Base-by-base conservation (phyloP, 2,888 invertebrate genomes). In the Scaptomyza parva region DNA sequence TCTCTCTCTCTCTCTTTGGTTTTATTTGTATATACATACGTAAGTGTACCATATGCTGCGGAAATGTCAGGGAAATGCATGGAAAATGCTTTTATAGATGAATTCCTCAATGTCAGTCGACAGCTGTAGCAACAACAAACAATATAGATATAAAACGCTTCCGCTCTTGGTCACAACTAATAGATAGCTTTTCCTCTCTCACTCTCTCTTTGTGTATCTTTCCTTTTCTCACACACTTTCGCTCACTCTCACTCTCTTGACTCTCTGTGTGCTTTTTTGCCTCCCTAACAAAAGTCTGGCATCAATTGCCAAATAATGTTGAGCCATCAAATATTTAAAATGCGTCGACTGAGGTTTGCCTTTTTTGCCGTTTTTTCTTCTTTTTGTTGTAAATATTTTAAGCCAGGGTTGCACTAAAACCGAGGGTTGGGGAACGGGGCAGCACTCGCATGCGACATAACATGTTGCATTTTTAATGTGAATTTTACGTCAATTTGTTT, bases 21-120 rank as follows among this genome's bases (percentile, higher is more conserved):
- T 44, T 39, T 44, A 40, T 44, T 39, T 47, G 47, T 57, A 14
- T 35, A 14, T 35, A 30, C 28, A 9, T 30, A 11, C 8, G 28
- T 33, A 51, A 40, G 48, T 48, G 17, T 22, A n/a, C 44, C 86
- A 86, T 72, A 64, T 80, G 87, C 57, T 70, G 59, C 81, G 85
- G 88, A 82, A 86, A 86, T 88, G 82, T 88, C 78, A 54, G 68
- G 74, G 75, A 82, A 88, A 82, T 84, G 88, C 85, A 74, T 74
- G 78, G 74, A 88, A 82, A 86, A 84, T 87, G 82, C 70, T 70
- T 62, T 65, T 62, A 78, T 81, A 65, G 69, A 77, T 77, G 81
- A 77, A 76, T 77, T 66, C 81, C 64, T 70, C 70, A 62, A 74
- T 74, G 58, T 61, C 48, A 28, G 67, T 59, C 88, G 88, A 84